A percentile compares a stretch with the other conserved stretches of the same genome.
These are phyloP conservation scores for Pheucticus melanocephalus DNA, from an alignment of 2,113 vertebrate genomes.

Conservation along the genomic window DNA sequence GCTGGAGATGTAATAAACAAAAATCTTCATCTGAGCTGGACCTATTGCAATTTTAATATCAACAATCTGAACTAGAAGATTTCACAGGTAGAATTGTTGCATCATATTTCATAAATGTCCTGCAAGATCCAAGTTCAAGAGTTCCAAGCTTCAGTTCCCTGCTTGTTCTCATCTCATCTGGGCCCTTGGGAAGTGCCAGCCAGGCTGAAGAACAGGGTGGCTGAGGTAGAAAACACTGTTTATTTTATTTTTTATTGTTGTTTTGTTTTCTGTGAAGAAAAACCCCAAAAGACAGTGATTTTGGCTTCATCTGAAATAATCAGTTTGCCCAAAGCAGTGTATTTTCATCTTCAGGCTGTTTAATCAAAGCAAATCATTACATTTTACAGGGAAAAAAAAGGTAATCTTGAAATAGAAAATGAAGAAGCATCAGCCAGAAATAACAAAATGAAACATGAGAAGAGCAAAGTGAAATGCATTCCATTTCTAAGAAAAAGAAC, in stretches of 20 bases:
- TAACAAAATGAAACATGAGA: background rate
- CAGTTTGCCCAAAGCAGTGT: background rate
- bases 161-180: background rate
- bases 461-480: background rate
- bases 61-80: background rate
- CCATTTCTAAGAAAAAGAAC: background rate
- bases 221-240: background rate
- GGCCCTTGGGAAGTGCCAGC: background rate
- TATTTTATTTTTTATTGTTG: rapidly evolving
- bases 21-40: background rate
- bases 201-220: background rate
- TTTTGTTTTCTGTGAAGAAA: background rate
- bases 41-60: background rate
- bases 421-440: background rate
- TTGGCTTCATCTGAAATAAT: background rate
- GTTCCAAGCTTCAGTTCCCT: background rate
- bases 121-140: background rate
- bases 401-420: background rate
- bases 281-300: background rate
- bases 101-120: rapidly evolving
- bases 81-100: background rate
- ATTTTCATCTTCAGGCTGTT: background rate
- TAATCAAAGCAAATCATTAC: background rate
- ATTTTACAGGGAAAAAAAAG: background rate
- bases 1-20: background rate